These are phyloP conservation scores for Zeuzera pyrina DNA, from an alignment of 2,888 invertebrate species.

Conservation along the genomic window DNA sequence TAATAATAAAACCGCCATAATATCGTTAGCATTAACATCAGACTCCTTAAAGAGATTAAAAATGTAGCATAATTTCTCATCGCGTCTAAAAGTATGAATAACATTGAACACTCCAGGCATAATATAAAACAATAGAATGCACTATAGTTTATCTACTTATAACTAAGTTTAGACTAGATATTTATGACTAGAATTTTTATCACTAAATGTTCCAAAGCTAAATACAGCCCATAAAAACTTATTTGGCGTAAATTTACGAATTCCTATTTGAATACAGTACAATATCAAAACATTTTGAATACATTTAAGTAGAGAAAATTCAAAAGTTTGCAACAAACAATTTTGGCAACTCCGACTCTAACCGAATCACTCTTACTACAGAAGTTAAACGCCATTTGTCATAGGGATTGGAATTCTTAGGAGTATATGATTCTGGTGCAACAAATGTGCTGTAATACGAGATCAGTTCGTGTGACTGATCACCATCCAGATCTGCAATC, in stretches of 20 bases:
- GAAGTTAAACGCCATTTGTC: slow-evolving; percentile 77
- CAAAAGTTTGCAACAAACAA: slow-evolving; percentile 67
- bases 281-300: neutral
- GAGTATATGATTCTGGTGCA: slow-evolving; percentile 44
- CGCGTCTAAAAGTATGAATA: no score
- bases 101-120: no score
- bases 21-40: no score
- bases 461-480: slow-evolving; percentile 83
- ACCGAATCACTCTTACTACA: slow-evolving; percentile 77
- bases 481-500: slow-evolving; percentile 83
- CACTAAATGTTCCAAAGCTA: slow-evolving; percentile 26
- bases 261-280: no score
- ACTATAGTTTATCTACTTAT: no score
- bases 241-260: slow-evolving; percentile 21
- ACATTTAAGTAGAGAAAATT: neutral
- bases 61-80: no score
- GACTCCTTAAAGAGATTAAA: no score
- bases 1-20: no score
- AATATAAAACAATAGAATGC: no score
- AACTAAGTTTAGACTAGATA: neutral
- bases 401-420: slow-evolving; percentile 46
- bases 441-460: slow-evolving; percentile 81
- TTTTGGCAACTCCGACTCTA: slow-evolving; percentile 82
- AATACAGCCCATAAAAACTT: slow-evolving; percentile 33
- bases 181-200: slow-evolving; percentile 27